These are phyloP conservation scores for Strix aluco DNA, from an alignment of 2,113 vertebrate species.

Conservation along the genomic window DNA sequence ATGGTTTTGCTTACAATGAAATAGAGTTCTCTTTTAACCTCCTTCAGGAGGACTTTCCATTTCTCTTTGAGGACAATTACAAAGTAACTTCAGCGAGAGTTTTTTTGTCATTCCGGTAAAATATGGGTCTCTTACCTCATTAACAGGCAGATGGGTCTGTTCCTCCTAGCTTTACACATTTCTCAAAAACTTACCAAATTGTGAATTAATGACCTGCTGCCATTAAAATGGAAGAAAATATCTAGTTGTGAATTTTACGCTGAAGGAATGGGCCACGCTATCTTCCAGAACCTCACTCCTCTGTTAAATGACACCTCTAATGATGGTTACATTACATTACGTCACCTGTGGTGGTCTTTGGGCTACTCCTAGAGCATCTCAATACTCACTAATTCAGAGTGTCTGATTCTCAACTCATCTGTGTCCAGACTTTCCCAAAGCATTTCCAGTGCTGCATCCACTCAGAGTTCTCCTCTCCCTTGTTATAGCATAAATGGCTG, in stretches of 20 bases:
- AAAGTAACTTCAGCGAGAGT: neutral
- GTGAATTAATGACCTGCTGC: neutral
- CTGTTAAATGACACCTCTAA: neutral
- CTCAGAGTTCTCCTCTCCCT: neutral
- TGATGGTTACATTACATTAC: neutral
- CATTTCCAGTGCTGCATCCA: neutral
- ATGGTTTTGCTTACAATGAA: neutral
- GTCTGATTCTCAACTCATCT: neutral
- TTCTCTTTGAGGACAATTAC: neutral
- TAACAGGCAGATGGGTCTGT: neutral
- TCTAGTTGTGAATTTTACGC: neutral
- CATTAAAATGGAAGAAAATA: neutral
- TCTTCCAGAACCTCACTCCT: neutral
- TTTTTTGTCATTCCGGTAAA: neutral
- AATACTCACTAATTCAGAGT: neutral
- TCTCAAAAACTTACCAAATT: neutral
- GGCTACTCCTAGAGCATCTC: neutral
- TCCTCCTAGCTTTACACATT: neutral
- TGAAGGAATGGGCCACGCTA: neutral
- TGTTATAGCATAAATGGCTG: neutral
- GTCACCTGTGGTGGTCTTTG: neutral
- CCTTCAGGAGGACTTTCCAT: neutral
- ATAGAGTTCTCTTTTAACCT: neutral
- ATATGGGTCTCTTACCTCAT: neutral
- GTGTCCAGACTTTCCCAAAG: neutral